Base-by-base conservation (phyloP, 2,888 invertebrate species). In the Zelleria hepariella region DNA sequence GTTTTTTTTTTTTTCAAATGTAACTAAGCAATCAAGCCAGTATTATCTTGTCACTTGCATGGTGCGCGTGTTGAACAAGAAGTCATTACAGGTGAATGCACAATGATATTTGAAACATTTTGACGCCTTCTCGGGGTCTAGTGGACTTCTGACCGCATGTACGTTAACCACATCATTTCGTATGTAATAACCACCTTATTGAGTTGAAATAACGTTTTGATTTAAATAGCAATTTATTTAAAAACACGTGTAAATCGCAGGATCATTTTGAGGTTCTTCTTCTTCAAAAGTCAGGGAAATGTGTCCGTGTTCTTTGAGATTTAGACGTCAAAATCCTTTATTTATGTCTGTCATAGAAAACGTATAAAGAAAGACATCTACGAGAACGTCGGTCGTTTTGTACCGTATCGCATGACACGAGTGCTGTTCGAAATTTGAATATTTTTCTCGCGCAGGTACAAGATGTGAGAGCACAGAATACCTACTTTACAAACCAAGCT, bases 71-170 rank as follows among this genome's bases (percentile, higher is more conserved):
- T 25, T 57, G 10, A 57, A 47, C 84, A 79, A 85, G 83, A 66
- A 81, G 78, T 80, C 78, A 75, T 81, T 77, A 74, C 81, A 82
- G 80, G 81, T 80, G 82, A 80, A 80, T 78, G 80, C 70, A 58
- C 57, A 60, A 26, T 58, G 27, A 48, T 57, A 48, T 69, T 73
- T 76, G 70, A 79, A 78, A 69, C 77, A 76, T 81, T 82, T 78
- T 80, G 84, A 86, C 81, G 80, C 75, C 77, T 10, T 21, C 20
- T n/a, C 21, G 10, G 8, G 27, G 15, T 24, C 24, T 18, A 56
- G 24, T 7, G 18, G 57, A 57, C 25, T n/a, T 21, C 47, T 48
- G 24, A 15, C 15, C 24, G 26, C 48, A 57, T 48, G 7, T 25
- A 18, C 26, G 8, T 1, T 15, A 42, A 20, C 6, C 8, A 48